Conservation (phyloP, 2,797 vertebrate species). For the Sylvilagus floridanus region DNA sequence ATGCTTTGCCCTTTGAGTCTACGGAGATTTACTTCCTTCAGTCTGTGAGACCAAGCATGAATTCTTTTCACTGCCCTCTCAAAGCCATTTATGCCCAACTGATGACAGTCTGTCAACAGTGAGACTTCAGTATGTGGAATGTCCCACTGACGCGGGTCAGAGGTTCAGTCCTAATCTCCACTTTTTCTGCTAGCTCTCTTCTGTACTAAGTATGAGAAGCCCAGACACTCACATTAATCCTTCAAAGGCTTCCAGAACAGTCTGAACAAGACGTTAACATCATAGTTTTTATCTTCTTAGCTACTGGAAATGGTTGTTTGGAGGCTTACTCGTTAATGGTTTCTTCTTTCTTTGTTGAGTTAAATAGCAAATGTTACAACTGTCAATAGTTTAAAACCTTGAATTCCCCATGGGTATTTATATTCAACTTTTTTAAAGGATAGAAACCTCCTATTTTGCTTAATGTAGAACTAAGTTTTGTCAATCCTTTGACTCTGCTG, state of each 20-base stretch:
- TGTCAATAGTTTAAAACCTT: neutral
- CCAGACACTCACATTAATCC: neutral
- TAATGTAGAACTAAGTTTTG: neutral
- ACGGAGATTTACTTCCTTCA: neutral
- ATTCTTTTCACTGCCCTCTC: neutral
- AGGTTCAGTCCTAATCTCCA: neutral
- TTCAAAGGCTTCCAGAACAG: neutral
- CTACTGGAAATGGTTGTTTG: neutral
- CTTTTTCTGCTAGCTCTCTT: neutral
- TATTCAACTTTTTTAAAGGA: neutral
- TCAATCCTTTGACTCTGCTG: neutral
- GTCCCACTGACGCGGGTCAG: accelerated
- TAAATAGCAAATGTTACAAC: neutral
- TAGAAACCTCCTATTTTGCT: slow-evolving; percentile 4
- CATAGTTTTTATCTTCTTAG: neutral
- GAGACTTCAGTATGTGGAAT: neutral
- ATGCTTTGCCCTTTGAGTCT: neutral
- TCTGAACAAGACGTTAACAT: neutral
- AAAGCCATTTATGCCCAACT: neutral
- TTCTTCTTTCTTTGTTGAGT: slow-evolving; percentile 33
- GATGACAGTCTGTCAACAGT: neutral
- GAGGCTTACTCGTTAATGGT: neutral
- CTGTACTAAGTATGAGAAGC: neutral
- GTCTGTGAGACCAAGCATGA: neutral
- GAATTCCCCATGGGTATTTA: neutral